phyloP scores from a whole-genome alignment of 2,888 invertebrate genomes.

The Drosophila bunnanda region DNA sequence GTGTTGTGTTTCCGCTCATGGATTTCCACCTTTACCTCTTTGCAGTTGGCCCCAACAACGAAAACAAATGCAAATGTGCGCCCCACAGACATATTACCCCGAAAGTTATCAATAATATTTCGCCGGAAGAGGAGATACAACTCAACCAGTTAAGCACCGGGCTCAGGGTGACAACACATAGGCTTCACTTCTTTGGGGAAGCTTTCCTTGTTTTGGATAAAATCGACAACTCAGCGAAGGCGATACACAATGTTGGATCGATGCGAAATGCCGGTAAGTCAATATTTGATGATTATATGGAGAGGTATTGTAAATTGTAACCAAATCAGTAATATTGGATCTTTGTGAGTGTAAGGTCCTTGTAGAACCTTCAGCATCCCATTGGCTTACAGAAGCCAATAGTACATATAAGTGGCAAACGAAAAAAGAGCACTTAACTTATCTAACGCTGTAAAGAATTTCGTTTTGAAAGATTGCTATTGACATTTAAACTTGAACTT shows the following conservation, averaged over 20 bases:
- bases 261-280: slow-evolving; percentile 83
- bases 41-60: slow-evolving; percentile 66
- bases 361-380: background rate
- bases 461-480: too few relatives aligned
- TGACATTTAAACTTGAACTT: too few relatives aligned
- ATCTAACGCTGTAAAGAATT: too few relatives aligned
- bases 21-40: slow-evolving; percentile 31
- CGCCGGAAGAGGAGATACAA: slow-evolving; percentile 44
- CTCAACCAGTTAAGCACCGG: slow-evolving; percentile 54
- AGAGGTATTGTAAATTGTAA: slow-evolving; percentile 1
- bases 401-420: too few relatives aligned
- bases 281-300: background rate
- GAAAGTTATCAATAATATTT: slow-evolving; percentile 66
- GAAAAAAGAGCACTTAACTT: too few relatives aligned
- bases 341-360: background rate
- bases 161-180: slow-evolving; percentile 41
- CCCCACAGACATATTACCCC: slow-evolving; percentile 67
- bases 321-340: background rate
- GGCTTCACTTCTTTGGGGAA: slow-evolving; percentile 53
- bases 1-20: slow-evolving; percentile 27
- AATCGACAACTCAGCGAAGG: slow-evolving; percentile 49
- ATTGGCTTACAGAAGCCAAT: background rate
- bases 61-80: slow-evolving; percentile 76
- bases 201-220: slow-evolving; percentile 51
- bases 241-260: slow-evolving; percentile 80